These are phyloP conservation scores for Clarias platycephalus DNA, from an alignment of 2,797 vertebrate species.

Conservation along the genomic window DNA sequence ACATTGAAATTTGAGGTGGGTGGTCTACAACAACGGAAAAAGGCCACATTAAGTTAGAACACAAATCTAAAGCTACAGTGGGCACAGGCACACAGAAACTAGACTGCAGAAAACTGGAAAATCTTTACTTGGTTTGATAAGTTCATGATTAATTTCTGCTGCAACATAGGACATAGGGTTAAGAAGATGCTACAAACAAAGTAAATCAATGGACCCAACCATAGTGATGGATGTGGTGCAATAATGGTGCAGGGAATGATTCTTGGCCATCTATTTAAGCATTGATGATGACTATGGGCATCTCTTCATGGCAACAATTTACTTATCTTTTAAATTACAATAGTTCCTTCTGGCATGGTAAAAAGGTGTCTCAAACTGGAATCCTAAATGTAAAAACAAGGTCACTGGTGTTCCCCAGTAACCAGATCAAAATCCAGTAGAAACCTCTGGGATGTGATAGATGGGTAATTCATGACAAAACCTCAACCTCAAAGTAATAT, in stretches of 20 bases:
- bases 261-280: background rate
- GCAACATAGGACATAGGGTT: background rate
- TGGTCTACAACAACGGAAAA: background rate
- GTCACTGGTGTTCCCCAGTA: background rate
- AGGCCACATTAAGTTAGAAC: background rate
- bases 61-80: background rate
- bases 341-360: background rate
- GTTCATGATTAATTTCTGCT: background rate
- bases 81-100: background rate
- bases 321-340: background rate
- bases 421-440: slow-evolving; percentile 5
- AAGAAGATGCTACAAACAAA: background rate
- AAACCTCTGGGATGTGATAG: background rate
- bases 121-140: background rate
- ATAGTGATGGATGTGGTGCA: background rate
- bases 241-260: background rate
- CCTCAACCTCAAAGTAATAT: background rate
- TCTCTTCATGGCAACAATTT: background rate
- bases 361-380: background rate
- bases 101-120: background rate
- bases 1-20: background rate
- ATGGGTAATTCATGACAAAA: background rate
- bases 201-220: background rate
- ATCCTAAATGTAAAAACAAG: too few species aligned
- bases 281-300: background rate